Base-by-base conservation (phyloP, 2,113 vertebrate species). In the Paradisaea rubra region DNA sequence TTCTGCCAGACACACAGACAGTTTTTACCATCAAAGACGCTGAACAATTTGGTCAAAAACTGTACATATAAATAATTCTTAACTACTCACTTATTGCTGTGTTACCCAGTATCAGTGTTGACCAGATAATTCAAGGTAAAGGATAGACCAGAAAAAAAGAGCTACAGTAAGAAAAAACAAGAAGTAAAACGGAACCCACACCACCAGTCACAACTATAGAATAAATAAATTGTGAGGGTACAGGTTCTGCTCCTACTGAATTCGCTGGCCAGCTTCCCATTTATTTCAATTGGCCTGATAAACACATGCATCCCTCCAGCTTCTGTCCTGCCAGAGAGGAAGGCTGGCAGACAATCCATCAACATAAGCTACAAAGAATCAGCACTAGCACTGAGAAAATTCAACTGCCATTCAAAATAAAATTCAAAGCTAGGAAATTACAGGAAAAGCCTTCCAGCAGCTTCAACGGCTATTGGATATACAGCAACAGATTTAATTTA, bases 331-430 rank as follows among this genome's bases (percentile, higher is more conserved):
- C 49, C 89, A 92, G 72, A 65, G 8, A 91, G 44, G n/a, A 85
- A 84, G 33, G 66, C 44, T 93, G 93, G 91, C 93, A 95, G 89
- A 91, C 57, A 89, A 92, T 82, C 93, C 89, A 89, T 87, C 89
- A 92, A 85, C 50, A 69, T 33, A 65, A 81, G 86, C 63, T 72
- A 89, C 70, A 82, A 33, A 92, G 86, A 68, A 84, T 50, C 77
- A 69, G 81, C 54, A 35, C 31, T 11, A 71, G 49, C 11, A 6
- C 61, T 72, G 49, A 85, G 73, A 82, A 94, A 94, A 95, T 85
- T 71, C 28, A 0, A 68, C 93, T 94, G 87, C 63, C 84, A 86
- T 68, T 91, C 81, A 92, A 89, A 95, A 91, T 53, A 87, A 81
- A 86, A 95, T 81, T 88, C 79, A 92, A 93, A 94, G 63, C 61